Base-by-base conservation (phyloP, 2,113 vertebrate species). In the Stictonetta naevosa region DNA sequence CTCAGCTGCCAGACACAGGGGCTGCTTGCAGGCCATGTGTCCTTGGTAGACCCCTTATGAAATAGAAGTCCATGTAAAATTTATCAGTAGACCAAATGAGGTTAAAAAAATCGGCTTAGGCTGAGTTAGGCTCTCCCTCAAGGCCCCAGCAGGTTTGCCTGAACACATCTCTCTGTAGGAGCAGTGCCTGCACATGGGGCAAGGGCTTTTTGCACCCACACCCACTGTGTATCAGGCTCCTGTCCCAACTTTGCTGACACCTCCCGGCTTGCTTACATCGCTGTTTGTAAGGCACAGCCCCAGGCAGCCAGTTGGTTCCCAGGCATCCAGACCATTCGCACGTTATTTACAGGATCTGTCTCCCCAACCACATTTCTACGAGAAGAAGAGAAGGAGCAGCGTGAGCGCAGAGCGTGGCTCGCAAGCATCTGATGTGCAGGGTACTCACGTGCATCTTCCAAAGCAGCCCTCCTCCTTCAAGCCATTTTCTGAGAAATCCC, bases 381-480 rank as follows among this genome's bases (percentile, higher is more conserved):
- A 23, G 12, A 13, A 33, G 6, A 13, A 33, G 6, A 71, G 58
- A 29, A 21, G 0, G 6, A 36, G n/a, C 53, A 34, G 78, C 16
- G 12, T 17, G 67, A 66, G 90, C 90, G 68, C 34, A 50, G 56
- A 80, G 79, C 7, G 40, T 48, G 26, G 69, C 26, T 56, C 19
- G 58, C 55, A 34, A 31, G n/a, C 58, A 55, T 84, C 75, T 18
- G 4, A 48, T 64, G 8, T 14, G 40, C 77, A 44, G 63, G 15
- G 6, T 98, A 98, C 98, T 99, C 98, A 98, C 98, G 96, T 98
- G 97, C 98, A 98, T 98, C 96, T 96, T 98, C 94, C 94, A 13
- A 83, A 73, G 19, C 66, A 33, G 77, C 88, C 86, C 75, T 95
- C 90, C 77, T 59, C 83, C 93, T 97, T 98, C 98, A 98, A 98